Base-by-base conservation (phyloP, 2,797 vertebrate species). In the Triplophysa yarkandensis region DNA sequence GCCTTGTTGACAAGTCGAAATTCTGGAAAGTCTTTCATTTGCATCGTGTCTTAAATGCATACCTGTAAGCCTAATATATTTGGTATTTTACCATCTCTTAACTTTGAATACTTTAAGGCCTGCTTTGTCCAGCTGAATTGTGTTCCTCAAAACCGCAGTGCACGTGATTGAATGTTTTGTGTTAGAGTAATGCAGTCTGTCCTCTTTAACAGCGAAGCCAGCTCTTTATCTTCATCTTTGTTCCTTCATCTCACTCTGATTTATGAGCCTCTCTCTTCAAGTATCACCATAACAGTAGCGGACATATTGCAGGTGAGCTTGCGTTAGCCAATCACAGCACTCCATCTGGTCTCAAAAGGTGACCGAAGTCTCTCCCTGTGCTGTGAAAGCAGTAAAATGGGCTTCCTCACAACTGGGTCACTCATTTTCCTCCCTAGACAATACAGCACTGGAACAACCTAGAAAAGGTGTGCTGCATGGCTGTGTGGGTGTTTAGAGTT, bases 381-480 rank as follows among this genome's bases (percentile, higher is more conserved):
- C 69, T 71, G 76, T 66, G 54, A 67, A 60, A 78, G 68, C 69
- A 80, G 80, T 78, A 84, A 87, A 87, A 84, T 80, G 82, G 85
- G 81, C 86, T 85, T 85, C 83, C 80, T 87, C 85, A 86, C 87
- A 92, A 92, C 85, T 91, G 88, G 90, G 92, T 92, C 91, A 90
- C 79, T 85, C 76, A 79, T 81, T 86, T 79, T 82, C 77, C 80
- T 86, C 81, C 87, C 83, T 85, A 86, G 86, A 86, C 86, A 88
- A 85, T 78, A 83, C 70, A 62, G 67, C 74, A 39, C n/a, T 48
- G 61, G 70, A 78, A 69, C 74, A 80, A 82, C 69, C 68, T 84
- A 76, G 79, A 69, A 76, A 84, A 36, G 73, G 81, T 62, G 69
- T 67, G 21, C 73, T 39, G 46, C 25, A 50, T 74, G 57, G 74